Evolutionary conservation across 37 sponge, comb jelly and placozoan species (phyloP).

Genomic region (Theonella swinhoei): DNA sequence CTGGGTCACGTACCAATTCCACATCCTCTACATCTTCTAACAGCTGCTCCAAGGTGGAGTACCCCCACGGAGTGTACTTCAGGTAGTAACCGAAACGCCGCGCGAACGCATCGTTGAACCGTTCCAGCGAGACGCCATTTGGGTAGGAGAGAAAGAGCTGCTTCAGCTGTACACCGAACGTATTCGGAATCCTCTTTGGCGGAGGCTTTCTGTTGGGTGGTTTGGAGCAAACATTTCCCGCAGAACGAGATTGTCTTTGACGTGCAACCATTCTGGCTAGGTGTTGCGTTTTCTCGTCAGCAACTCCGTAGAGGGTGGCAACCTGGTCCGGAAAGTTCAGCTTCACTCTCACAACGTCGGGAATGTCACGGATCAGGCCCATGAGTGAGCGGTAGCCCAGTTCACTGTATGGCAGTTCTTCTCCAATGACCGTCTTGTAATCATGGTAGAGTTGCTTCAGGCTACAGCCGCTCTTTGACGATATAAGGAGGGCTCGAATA

Average conservation of each 20-base stretch:
- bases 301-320: constrained; percentile 16
- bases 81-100: constrained; percentile 46
- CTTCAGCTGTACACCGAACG: constrained; percentile 30
- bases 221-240: not conserved
- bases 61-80: constrained; percentile 28
- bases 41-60: constrained; percentile 7
- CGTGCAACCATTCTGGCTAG: constrained; percentile 41
- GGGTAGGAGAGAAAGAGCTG: constrained; percentile 47
- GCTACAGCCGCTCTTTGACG: constrained; percentile 51
- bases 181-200: not conserved
- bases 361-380: constrained; percentile 24
- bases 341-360: constrained; percentile 21
- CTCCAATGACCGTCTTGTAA: constrained; percentile 26
- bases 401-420: constrained; percentile 9
- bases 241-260: constrained; percentile 2
- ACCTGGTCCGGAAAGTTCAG: not conserved
- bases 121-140: constrained; percentile 25
- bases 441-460: constrained; percentile 35
- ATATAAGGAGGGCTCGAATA: constrained; percentile 49
- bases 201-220: not conserved
- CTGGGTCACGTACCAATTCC: not conserved
- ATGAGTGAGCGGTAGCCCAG: constrained; percentile 42
- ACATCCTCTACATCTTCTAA: not conserved
- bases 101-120: constrained; percentile 56
- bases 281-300: constrained; percentile 19